A percentile compares a stretch with the other conserved stretches of the same genome.
phyloP scores from a whole-genome alignment of 2,113 vertebrate species.

The Bothrops jararaca region DNA sequence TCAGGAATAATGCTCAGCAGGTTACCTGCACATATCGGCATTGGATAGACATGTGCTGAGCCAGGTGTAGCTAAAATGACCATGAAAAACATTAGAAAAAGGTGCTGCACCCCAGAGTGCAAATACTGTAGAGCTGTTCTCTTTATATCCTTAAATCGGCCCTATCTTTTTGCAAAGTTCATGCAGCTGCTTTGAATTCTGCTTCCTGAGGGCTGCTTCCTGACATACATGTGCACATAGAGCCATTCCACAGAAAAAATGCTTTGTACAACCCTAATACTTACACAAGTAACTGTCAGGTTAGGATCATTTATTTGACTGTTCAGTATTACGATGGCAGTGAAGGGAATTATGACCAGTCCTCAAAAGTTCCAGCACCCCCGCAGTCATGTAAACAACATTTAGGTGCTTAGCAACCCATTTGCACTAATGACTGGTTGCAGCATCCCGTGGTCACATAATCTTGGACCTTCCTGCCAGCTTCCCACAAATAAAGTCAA shows the following conservation, averaged over 20 bases:
- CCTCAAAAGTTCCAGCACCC: not conserved
- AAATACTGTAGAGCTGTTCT: not conserved
- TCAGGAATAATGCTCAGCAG: not conserved
- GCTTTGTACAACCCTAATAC: not conserved
- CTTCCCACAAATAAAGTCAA: not conserved
- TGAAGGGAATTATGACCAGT: not conserved
- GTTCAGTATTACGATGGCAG: not conserved
- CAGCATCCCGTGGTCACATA: not conserved
- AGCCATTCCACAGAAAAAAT: not conserved
- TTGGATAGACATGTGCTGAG: not conserved
- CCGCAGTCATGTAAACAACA: not conserved
- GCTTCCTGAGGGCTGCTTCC: not conserved
- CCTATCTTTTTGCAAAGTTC: not conserved
- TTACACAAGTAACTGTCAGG: not conserved
- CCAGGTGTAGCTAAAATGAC: not conserved
- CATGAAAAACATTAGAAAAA: not conserved
- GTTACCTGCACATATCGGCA: not conserved
- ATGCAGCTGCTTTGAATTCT: not conserved
- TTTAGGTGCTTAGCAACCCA: not conserved
- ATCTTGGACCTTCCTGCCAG: not conserved
- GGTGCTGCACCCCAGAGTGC: not conserved
- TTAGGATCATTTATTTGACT: not conserved
- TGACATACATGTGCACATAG: not conserved
- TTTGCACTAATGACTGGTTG: not conserved
- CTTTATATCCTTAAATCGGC: not conserved